A percentile compares a stretch with the other conserved stretches of the same genome.
These are phyloP conservation scores for Spialia ferax DNA, from an alignment of 2,888 invertebrate species.

Conservation along the genomic window DNA sequence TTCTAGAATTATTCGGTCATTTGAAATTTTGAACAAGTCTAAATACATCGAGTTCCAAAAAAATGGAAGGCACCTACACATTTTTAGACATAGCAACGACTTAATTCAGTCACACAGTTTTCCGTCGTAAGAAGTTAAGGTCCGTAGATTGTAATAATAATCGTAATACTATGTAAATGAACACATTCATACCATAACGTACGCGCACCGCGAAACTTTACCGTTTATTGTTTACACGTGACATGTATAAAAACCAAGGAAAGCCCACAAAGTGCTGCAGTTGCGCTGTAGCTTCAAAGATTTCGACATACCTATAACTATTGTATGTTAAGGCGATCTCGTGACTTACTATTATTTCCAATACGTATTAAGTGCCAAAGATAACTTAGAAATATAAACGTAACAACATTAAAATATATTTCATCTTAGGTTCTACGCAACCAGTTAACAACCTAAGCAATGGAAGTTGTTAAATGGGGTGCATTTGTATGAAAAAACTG, in stretches of 20 bases:
- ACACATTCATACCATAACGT: conserved; percentile 53
- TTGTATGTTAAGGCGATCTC: conserved; percentile 31
- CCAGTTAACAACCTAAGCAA: neutral
- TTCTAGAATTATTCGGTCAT: too few species aligned
- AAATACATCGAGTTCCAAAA: too few species aligned
- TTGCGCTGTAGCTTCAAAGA: conserved; percentile 47
- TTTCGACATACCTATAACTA: conserved; percentile 34
- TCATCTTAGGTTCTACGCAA: neutral
- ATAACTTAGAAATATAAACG: conserved; percentile 40
- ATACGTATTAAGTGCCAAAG: conserved; percentile 22
- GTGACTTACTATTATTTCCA: conserved; percentile 19
- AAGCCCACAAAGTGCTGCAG: conserved; percentile 58
- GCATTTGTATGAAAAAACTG: conserved; percentile 60
- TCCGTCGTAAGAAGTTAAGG: conserved; percentile 16
- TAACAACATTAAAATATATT: conserved; percentile 44
- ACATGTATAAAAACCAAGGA: conserved; percentile 61
- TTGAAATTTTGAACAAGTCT: too few species aligned
- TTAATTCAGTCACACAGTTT: neutral
- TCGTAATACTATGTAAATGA: conserved; percentile 52
- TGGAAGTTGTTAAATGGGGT: conserved; percentile 7
- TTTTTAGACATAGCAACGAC: neutral
- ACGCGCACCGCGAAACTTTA: conserved; percentile 48
- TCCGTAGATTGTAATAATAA: conserved; percentile 17
- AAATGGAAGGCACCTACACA: neutral
- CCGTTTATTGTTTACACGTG: conserved; percentile 65